Conservation (phyloP, 92 coral and sea anemone species). For the Chrysogorgia sp. region DNA sequence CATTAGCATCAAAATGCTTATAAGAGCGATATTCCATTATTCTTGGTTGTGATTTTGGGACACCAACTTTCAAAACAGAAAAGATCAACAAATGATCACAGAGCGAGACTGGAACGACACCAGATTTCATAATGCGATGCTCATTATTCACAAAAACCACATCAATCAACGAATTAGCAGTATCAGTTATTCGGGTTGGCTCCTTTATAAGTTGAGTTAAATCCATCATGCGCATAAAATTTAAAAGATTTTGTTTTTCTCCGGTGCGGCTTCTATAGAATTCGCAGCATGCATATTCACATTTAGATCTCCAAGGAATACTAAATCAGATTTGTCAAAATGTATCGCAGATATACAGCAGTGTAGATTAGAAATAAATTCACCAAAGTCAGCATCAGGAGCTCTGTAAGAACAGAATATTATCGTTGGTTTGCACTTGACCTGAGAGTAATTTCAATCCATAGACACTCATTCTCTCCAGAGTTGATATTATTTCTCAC, state of each 20-base stretch:
- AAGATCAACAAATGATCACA: conserved; percentile 32
- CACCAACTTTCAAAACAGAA: conserved; percentile 47
- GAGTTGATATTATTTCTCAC: conserved; percentile 48
- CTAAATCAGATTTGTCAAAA: conserved; percentile 45
- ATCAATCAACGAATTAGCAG: conserved; percentile 32
- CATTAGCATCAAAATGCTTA: conserved; percentile 39
- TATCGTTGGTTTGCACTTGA: conserved; percentile 51
- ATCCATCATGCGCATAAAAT: conserved; percentile 40
- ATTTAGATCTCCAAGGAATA: conserved; percentile 55
- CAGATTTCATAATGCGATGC: conserved; percentile 41
- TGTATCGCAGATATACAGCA: conserved; percentile 24
- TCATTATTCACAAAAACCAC: conserved; percentile 41
- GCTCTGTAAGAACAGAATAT: conserved; percentile 60
- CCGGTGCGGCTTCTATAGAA: too few relatives aligned
- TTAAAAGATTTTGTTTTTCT: conserved; percentile 51
- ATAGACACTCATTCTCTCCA: conserved; percentile 45
- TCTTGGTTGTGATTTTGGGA: conserved; percentile 39
- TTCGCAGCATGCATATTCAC: conserved; percentile 29
- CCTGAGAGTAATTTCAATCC: conserved; percentile 53
- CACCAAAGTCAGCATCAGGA: conserved; percentile 26
- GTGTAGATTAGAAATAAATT: conserved; percentile 43
- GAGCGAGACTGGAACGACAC: conserved; percentile 34
- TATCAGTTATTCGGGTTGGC: conserved; percentile 26
- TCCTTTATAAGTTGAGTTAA: conserved; percentile 39
- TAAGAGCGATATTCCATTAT: conserved; percentile 48